A percentile compares a stretch with the other conserved stretches of the same genome.
Conservation (phyloP, 2,888 invertebrate genomes). For the Dryadula phaetusa region DNA sequence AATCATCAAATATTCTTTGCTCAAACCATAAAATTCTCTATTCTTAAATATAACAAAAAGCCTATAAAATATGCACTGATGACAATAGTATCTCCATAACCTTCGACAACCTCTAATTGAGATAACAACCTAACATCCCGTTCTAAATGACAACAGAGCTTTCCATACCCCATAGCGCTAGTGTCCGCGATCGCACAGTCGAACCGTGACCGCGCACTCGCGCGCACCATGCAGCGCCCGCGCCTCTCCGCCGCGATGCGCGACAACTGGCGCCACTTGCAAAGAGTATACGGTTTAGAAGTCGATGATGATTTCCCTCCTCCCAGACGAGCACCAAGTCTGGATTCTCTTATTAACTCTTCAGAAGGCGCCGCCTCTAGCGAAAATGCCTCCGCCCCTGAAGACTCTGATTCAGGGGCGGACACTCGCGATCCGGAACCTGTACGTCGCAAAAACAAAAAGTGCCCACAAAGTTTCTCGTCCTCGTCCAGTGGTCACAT, state of each 20-base stretch:
- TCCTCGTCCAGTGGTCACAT: slow-evolving; percentile 87
- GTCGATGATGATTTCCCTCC: slow-evolving; percentile 67
- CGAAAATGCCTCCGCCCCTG: slow-evolving; percentile 85
- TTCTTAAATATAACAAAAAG: not conserved
- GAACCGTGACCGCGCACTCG: slow-evolving; percentile 70
- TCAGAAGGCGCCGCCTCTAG: slow-evolving; percentile 86
- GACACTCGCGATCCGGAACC: slow-evolving; percentile 83
- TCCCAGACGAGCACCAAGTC: slow-evolving; percentile 81
- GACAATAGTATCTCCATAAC: slow-evolving; percentile 9
- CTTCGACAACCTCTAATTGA: slow-evolving; percentile 25
- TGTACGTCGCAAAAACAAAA: slow-evolving; percentile 64
- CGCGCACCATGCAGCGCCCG: slow-evolving; percentile 83
- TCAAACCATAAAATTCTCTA: not conserved
- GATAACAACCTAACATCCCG: slow-evolving; percentile 26
- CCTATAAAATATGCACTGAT: not conserved
- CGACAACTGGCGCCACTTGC: slow-evolving; percentile 82
- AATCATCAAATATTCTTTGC: not conserved
- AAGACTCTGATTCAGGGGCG: slow-evolving; percentile 87
- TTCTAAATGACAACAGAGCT: slow-evolving; percentile 39
- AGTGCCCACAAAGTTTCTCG: slow-evolving; percentile 78
- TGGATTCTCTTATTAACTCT: slow-evolving; percentile 88
- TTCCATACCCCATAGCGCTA: slow-evolving; percentile 47
- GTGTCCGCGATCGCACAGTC: slow-evolving; percentile 58
- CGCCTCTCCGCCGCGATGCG: slow-evolving; percentile 82
- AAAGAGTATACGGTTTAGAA: slow-evolving; percentile 79